Base-by-base conservation (phyloP, 1,140 invertebrate species). In the Nymphalis io region DNA sequence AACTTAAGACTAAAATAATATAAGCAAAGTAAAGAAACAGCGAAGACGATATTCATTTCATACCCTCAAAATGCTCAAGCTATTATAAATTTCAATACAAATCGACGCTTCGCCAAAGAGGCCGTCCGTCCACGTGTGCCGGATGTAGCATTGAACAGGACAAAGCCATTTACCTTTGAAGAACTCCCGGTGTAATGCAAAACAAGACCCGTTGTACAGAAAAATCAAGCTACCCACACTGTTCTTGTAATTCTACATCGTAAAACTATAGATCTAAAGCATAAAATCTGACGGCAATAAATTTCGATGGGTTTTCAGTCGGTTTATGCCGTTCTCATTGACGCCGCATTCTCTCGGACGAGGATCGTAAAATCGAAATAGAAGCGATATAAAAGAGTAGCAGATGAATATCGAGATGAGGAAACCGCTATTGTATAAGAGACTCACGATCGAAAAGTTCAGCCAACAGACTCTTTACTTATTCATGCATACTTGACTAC, bases 321-420 rank as follows among this genome's bases (percentile, higher is more conserved):
- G 72, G 75, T 83, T 80, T 81, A 80, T 77, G 75, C 70, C 62
- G 60, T 72, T 70, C 78, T 81, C 79, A 85, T 84, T 81, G 83
- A 84, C 84, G 79, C 76, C 60, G 60, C 59, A 66, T 68, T 73
- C 51, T 21, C 51, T 79, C 72, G 79, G 74, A 77, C 72, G 73
- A 69, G 72, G 70, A 74, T 85, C 80, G 81, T 88, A 83, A 88
- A 86, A 85, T 85, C 81, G 82, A 83, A 85, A 88, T 78, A 82
- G 80, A 81, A 75, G 63, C 78, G 76, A 79, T 83, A 83, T 83
- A 86, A 88, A 88, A 79, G 75, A 78, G 75, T 80, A 72, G 78
- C 76, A 80, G 83, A 87, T 83, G 83, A 85, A 87, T 88, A 83
- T 83, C 78, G 77, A 75, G 80, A 85, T 82, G 84, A 81, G 79